phyloP scores from a whole-genome alignment of 2,797 vertebrate species.

The Microhierax caerulescens region DNA sequence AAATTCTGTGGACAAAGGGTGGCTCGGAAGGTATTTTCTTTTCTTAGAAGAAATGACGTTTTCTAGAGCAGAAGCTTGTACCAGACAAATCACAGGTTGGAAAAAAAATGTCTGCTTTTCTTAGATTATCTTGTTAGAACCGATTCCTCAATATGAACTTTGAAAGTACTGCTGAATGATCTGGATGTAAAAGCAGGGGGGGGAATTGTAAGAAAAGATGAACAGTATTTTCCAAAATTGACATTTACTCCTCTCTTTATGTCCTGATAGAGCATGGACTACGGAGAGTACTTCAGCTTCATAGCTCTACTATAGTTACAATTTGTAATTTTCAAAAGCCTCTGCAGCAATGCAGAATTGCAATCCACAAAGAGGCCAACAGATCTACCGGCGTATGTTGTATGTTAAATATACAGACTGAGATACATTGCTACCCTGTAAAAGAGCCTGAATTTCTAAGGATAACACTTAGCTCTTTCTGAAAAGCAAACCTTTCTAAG shows the following conservation, averaged over 20 bases:
- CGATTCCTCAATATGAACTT: not conserved
- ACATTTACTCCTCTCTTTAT: not conserved
- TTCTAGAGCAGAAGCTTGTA: not conserved
- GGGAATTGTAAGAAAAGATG: not conserved
- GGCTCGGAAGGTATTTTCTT: not conserved
- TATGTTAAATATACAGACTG: not conserved
- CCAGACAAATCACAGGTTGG: not conserved
- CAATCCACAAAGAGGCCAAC: not conserved
- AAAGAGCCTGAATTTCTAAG: conserved; percentile 38
- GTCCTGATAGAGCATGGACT: not conserved
- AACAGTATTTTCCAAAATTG: not conserved
- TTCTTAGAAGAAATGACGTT: not conserved
- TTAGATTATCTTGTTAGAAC: not conserved
- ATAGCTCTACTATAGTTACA: fast-evolving
- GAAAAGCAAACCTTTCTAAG: conserved; percentile 52
- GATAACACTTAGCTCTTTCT: conserved; percentile 39
- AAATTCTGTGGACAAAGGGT: not conserved
- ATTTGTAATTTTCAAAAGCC: not conserved
- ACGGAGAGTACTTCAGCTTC: fast-evolving
- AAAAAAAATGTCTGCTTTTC: not conserved
- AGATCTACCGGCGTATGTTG: fast-evolving
- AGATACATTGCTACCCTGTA: not conserved
- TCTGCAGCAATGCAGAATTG: not conserved
- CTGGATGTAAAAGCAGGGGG: not conserved
- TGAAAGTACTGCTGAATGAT: not conserved